Percentiles rank a stretch among this genome's conserved stretches.
Evolutionary conservation across 2,113 vertebrate species (phyloP).

Genomic region (Okapia johnstoni): DNA sequence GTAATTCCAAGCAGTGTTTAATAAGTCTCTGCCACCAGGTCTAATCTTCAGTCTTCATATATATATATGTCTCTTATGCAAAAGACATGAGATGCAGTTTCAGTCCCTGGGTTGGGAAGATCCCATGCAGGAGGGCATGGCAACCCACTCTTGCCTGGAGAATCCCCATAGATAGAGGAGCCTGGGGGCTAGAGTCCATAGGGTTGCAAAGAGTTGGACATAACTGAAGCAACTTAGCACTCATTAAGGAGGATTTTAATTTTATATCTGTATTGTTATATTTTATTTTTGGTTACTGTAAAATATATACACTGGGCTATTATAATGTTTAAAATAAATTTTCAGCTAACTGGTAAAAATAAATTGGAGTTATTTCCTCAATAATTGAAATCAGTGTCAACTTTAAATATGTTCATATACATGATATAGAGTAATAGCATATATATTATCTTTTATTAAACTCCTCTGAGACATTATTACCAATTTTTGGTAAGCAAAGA

Average conservation of each 20-base stretch:
- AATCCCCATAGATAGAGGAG: neutral
- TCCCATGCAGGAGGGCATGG: neutral
- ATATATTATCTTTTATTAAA: neutral
- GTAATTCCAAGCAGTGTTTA: rapidly evolving
- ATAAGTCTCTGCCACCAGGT: neutral
- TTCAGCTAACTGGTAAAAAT: neutral
- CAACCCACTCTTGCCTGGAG: neutral
- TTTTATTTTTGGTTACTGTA: neutral
- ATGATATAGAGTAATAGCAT: neutral
- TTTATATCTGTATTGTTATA: neutral
- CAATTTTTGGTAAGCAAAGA: neutral
- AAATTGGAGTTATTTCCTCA: neutral
- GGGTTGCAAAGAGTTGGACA: neutral
- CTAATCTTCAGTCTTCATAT: neutral
- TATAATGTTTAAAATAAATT: neutral
- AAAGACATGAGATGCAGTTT: neutral
- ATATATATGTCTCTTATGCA: neutral
- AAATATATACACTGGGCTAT: neutral
- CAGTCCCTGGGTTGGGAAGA: neutral
- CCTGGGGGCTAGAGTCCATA: neutral
- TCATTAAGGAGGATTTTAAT: neutral
- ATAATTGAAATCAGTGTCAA: neutral
- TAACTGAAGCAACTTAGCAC: neutral
- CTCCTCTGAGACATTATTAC: neutral
- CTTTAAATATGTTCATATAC: neutral